Evolutionary conservation across 2,888 invertebrate species (phyloP), one percentile per base, ranked within the genome.

Genomic region (Nebria salina): DNA sequence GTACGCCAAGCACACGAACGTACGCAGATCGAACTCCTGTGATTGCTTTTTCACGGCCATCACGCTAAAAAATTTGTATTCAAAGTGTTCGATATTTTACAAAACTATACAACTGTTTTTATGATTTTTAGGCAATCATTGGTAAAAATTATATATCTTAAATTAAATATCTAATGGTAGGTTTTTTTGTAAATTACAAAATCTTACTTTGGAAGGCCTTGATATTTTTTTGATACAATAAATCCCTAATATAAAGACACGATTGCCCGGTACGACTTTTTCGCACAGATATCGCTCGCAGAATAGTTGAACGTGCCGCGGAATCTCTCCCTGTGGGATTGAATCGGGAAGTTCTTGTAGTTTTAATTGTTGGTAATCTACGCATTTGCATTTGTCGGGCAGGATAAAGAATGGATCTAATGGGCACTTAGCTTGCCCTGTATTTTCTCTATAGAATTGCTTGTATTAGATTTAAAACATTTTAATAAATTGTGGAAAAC

Each of bases 361-460:
- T 89, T 98, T 99, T n/a, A 99, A 89, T 0, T 96, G 94, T 93
- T 99, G 99, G 87, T 97, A 99, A 90, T 99, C 99, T 34, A 99
- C 96, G 89, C 99, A 99, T 84, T 94, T 93, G 89, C 99, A 99
- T 89, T 98, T 98, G 88, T 99, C 99, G 15, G 99, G 98, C 89
- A 99, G 94, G 83, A 99, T 98, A 88, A 97, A 98, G 88, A 96
- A 99, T 1, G 99, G 99, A 90, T 99, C 99, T 80, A 98, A 88
- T 0, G 99, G 98, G 87, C 99, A 99, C 86, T 96, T 96, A 0
- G 96, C 95, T 77, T 95, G 91, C 41, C 98, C 98, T 82, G 96
- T 95, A 91, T 97, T 97, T 87, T 98, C 98, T 15, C 97, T 97
- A 88, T 72, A 89, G 2, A 34, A 82, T 54, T 34, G 6, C 75